phyloP scores from a whole-genome alignment of 2,113 vertebrate species.

The Platichthys flesus region DNA sequence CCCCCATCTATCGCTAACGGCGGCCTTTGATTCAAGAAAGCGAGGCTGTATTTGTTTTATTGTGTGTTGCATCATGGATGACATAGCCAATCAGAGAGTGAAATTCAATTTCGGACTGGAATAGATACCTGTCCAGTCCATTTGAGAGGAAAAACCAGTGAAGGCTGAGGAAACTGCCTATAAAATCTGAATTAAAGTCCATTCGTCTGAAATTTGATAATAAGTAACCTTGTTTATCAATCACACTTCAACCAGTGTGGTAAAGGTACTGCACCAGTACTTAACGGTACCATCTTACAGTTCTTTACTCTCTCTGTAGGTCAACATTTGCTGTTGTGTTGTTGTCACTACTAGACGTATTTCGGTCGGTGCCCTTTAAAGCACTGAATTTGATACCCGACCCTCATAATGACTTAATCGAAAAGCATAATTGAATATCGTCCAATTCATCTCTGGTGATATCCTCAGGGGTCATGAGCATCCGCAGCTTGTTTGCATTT shows the following conservation, averaged over 20 bases:
- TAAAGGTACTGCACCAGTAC: background rate
- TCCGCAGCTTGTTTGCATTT: slow-evolving; percentile 41
- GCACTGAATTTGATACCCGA: background rate
- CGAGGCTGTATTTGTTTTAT: no score
- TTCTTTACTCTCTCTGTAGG: background rate
- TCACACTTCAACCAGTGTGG: background rate
- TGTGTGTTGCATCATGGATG: background rate
- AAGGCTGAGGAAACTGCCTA: slow-evolving; percentile 1
- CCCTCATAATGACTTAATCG: background rate
- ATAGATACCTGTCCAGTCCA: slow-evolving; percentile 1
- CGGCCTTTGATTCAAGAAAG: slow-evolving; percentile 18
- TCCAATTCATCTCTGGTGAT: slow-evolving; percentile 20
- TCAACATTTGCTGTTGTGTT: background rate
- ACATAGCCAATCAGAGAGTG: slow-evolving; percentile 20
- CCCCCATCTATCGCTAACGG: background rate
- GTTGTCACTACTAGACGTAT: background rate
- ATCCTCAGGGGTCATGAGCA: slow-evolving; percentile 4
- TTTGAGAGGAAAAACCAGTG: background rate
- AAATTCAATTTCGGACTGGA: slow-evolving; percentile 13
- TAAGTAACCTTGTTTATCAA: background rate
- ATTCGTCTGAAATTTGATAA: no score
- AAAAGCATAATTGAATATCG: background rate
- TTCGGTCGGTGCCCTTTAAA: background rate
- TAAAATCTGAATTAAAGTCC: background rate
- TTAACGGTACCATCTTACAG: background rate